These are phyloP conservation scores for Patagioenas fasciata DNA, from an alignment of 2,113 vertebrate species.

Conservation along the genomic window DNA sequence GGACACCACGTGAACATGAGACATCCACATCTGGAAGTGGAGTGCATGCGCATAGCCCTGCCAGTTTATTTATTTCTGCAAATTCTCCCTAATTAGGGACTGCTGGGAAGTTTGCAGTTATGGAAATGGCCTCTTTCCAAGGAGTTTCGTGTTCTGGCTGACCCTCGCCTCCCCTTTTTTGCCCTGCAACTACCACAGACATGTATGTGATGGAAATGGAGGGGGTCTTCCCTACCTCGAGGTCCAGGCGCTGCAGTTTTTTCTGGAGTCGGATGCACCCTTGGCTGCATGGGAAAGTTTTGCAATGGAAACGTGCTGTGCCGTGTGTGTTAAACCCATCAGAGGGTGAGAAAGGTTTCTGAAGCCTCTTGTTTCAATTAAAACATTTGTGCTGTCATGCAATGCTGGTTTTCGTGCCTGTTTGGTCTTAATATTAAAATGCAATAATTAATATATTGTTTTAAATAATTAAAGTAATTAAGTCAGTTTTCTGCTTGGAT, in stretches of 20 bases:
- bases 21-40: not conserved
- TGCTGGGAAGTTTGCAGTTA: not conserved
- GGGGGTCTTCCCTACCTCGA: not conserved
- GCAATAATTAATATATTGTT: not conserved
- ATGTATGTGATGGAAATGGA: not conserved
- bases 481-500: not conserved
- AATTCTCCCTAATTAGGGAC: not conserved
- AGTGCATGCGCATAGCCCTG: not conserved
- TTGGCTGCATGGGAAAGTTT: not conserved
- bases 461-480: not conserved
- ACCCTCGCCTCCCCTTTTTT: not conserved
- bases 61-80: not conserved
- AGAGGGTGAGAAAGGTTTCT: not conserved
- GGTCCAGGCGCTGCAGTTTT: not conserved
- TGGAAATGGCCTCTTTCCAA: not conserved
- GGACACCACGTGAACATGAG: not conserved
- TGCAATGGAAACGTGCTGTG: not conserved
- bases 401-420: not conserved
- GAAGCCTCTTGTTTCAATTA: not conserved
- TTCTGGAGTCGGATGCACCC: not conserved
- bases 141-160: not conserved
- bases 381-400: not conserved
- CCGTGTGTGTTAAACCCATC: slow-evolving; percentile 24
- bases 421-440: not conserved
- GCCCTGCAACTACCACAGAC: not conserved